A percentile compares a stretch with the other conserved stretches of the same genome.
These are phyloP conservation scores for Melipona quadrifasciata DNA, from an alignment of 1,140 invertebrate species.

Conservation along the genomic window DNA sequence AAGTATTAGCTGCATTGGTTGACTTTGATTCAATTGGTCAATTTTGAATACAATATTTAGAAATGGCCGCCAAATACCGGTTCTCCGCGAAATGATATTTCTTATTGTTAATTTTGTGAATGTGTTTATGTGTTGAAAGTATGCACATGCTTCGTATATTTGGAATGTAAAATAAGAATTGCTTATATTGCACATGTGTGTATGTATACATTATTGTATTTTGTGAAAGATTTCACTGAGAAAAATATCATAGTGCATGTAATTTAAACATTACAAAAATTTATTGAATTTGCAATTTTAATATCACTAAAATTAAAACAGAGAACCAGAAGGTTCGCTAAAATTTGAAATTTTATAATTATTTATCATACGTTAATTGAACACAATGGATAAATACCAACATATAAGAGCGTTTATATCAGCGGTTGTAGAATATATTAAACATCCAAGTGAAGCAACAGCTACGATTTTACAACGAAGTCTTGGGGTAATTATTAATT, in stretches of 20 bases:
- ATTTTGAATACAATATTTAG: slow-evolving; percentile 44
- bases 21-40: slow-evolving; percentile 33
- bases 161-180: slow-evolving; percentile 9
- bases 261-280: not conserved
- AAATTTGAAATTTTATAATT: slow-evolving; percentile 7
- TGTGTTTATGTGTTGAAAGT: slow-evolving; percentile 2
- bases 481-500: slow-evolving; percentile 76
- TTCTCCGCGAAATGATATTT: slow-evolving; percentile 25
- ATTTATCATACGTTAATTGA: not conserved
- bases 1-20: not conserved
- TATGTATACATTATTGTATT: slow-evolving; percentile 5
- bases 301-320: not conserved
- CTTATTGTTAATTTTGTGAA: slow-evolving; percentile 16
- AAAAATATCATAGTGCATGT: not conserved
- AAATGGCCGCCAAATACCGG: slow-evolving; percentile 45
- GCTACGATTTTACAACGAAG: slow-evolving; percentile 79
- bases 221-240: not conserved
- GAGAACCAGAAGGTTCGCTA: not conserved
- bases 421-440: slow-evolving; percentile 76
- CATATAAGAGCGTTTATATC: slow-evolving; percentile 79
- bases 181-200: not conserved
- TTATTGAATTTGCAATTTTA: not conserved
- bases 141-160: not conserved
- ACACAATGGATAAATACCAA: slow-evolving; percentile 73
- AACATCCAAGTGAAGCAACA: slow-evolving; percentile 77